A percentile compares a stretch with the other conserved stretches of the same genome.
Conservation (phyloP, 1,140 invertebrate species). For the Episyrphus balteatus region DNA sequence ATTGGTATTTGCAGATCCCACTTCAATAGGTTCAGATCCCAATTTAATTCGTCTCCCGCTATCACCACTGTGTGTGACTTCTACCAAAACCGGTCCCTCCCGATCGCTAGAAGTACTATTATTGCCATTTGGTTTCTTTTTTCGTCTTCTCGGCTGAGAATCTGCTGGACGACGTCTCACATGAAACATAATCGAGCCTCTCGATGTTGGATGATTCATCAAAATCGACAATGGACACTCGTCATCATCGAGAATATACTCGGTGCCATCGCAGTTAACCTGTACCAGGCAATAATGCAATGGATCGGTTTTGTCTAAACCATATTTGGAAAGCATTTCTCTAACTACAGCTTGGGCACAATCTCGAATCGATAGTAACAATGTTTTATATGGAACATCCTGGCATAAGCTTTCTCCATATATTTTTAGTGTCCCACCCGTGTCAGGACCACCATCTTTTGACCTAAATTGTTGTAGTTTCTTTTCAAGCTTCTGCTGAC, state of each 20-base stretch:
- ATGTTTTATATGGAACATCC: slow-evolving; percentile 96
- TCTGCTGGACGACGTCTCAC: slow-evolving; percentile 79
- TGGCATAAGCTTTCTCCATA: slow-evolving; percentile 93
- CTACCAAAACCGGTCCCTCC: slow-evolving; percentile 44
- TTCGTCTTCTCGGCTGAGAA: slow-evolving; percentile 74
- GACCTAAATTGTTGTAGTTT: slow-evolving; percentile 93
- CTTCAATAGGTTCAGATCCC: slow-evolving; percentile 50
- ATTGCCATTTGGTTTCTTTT: slow-evolving; percentile 68
- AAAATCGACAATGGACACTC: slow-evolving; percentile 93
- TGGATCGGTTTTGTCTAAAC: slow-evolving; percentile 77
- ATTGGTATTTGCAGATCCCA: slow-evolving; percentile 54
- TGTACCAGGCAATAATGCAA: slow-evolving; percentile 89
- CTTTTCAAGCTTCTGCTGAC: slow-evolving; percentile 95
- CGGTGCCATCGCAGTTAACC: slow-evolving; percentile 64
- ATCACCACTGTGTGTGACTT: slow-evolving; percentile 52
- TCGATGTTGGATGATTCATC: slow-evolving; percentile 75
- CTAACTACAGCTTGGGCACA: slow-evolving; percentile 82
- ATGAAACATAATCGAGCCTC: slow-evolving; percentile 93
- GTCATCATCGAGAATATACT: slow-evolving; percentile 92
- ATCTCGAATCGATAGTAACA: slow-evolving; percentile 87
- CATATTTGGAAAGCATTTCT: slow-evolving; percentile 97
- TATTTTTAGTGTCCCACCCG: slow-evolving; percentile 91
- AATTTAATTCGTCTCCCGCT: slow-evolving; percentile 48
- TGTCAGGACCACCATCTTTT: slow-evolving; percentile 85
- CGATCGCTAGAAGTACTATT: slow-evolving; percentile 37